phyloP scores from a whole-genome alignment of 1,140 invertebrate genomes.

The Pseudomyrmex cubaensis region DNA sequence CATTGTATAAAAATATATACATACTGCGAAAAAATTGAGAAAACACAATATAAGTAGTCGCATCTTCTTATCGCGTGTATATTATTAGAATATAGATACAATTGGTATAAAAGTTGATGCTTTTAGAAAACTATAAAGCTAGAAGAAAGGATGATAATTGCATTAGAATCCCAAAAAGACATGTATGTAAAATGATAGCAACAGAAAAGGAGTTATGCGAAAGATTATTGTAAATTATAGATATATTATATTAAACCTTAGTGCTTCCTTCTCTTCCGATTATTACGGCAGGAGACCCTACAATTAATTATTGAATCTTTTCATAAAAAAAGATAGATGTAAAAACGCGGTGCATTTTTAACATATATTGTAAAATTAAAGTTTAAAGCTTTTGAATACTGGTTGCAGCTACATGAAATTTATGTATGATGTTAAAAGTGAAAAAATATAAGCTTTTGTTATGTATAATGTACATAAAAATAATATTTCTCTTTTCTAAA shows the following conservation, averaged over 20 bases:
- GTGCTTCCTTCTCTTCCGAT: constrained; percentile 81
- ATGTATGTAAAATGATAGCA: constrained; percentile 31
- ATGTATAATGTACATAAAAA: no score
- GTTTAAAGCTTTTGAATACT: no score
- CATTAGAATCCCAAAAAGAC: not conserved
- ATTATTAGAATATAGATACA: constrained; percentile 9
- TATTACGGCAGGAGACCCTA: constrained; percentile 77
- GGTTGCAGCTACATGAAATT: no score
- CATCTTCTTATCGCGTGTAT: constrained; percentile 30
- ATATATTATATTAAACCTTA: constrained; percentile 74
- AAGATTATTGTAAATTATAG: constrained; percentile 47
- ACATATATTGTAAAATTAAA: constrained; percentile 28
- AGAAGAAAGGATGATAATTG: not conserved
- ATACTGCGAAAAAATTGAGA: constrained; percentile 34
- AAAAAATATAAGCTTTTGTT: no score
- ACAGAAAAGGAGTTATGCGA: constrained; percentile 1
- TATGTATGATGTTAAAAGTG: no score
- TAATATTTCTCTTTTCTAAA: no score
- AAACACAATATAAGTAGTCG: constrained; percentile 31
- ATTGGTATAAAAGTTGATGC: constrained; percentile 16
- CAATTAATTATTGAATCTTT: constrained; percentile 38
- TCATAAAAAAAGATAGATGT: constrained; percentile 42
- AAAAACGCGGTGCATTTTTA: constrained; percentile 37
- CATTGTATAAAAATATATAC: constrained; percentile 64
- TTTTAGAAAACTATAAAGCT: constrained; percentile 24